Base-by-base conservation (phyloP, 1,140 invertebrate genomes). In the Phymastichus coffea region DNA sequence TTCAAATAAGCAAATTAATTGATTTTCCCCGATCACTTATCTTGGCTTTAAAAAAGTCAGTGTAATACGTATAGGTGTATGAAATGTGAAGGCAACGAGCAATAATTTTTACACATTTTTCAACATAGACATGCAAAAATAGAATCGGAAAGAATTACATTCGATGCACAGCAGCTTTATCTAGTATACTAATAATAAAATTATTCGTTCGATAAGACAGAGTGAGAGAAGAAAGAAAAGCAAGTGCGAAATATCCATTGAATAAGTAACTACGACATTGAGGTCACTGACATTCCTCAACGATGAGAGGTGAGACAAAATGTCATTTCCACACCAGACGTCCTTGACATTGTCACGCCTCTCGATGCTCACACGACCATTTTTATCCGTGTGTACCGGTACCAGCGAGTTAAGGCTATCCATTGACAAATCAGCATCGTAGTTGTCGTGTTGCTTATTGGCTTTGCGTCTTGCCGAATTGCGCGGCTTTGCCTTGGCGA, bases 381-480 rank as follows among this genome's bases (percentile, higher is more conserved):
- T 67, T 35, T 75, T 70, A 33, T 75, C 70, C 2, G 69, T 69
- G 33, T 68, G 63, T n/a, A 76, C 25, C 9, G 74, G 73, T 4
- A 77, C 54, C 12, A 75, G 44, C 1, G 74, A 78, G 47, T 74
- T 78, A 0, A 78, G 47, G 43, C 71, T 78, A 6, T 78, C 75
- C 73, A 77, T 76, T 8, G 75, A 75, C 3, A 75, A 56, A 48
- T 78, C 73, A 2, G 71, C 73, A 23, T 77, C 74, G 37, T 75
- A 76, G 61, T 49, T 72, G 26, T 74, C 72, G 0, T 60, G 2
- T 47, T 75, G 74, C 6, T 33, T 33, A 30, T 19, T 6, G 2
- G 3, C 33, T 38, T 69, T 71, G 14, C 67, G 59, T 19, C 66
- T 68, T 0, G 38, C 63, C 1, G 63, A 59, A 26, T 60, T 70